Evolutionary conservation across 2,113 vertebrate genomes (phyloP).

Genomic region (Tupaia chinensis): DNA sequence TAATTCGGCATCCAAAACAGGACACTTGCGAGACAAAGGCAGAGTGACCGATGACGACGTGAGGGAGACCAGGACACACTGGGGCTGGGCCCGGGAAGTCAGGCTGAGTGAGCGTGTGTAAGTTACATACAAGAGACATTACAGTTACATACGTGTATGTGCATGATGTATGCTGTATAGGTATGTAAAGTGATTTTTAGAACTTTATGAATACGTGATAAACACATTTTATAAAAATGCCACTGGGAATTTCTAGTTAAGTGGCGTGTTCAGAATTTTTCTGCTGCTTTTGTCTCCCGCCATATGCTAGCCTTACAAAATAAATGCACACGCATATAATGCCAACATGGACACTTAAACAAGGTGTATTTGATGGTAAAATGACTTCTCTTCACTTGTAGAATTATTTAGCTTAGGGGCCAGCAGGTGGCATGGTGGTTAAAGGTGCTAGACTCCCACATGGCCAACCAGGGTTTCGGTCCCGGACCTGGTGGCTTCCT

Average conservation of each 20-base stretch:
- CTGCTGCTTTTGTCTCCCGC: neutral
- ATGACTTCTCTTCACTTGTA: constrained; percentile 2
- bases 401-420: neutral
- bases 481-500: no score
- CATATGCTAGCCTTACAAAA: neutral
- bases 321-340: neutral
- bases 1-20: constrained; percentile 27
- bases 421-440: no score
- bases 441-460: no score
- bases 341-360: neutral
- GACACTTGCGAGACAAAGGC: neutral
- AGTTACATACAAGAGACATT: neutral
- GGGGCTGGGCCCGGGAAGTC: neutral
- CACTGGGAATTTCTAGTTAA: neutral
- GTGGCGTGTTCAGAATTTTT: neutral
- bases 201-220: constrained; percentile 19
- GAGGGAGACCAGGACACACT: neutral
- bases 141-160: neutral
- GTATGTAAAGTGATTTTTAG: neutral
- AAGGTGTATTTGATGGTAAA: neutral
- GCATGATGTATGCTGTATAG: neutral
- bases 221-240: constrained; percentile 42
- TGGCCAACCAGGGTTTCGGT: no score
- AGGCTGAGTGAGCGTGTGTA: neutral
- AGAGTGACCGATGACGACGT: neutral